phyloP scores from a whole-genome alignment of 2,888 invertebrate genomes.

The Gandaritis pyraliata region DNA sequence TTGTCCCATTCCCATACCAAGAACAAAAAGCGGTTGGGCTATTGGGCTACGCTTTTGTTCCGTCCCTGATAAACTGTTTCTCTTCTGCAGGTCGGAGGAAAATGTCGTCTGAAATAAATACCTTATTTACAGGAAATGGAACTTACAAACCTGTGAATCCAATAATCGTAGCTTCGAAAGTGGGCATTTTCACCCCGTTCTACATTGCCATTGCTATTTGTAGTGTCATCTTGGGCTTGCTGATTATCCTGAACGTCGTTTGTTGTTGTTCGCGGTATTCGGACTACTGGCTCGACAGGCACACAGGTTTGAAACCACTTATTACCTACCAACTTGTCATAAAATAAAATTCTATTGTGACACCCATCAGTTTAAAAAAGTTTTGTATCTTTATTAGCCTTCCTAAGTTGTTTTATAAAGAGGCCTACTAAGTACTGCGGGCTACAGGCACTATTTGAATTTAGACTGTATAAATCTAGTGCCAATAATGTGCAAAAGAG shows the following conservation, averaged over 20 bases:
- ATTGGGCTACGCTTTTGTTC: constrained; percentile 19
- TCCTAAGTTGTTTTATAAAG: too few species aligned
- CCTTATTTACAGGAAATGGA: constrained; percentile 76
- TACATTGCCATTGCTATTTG: constrained; percentile 92
- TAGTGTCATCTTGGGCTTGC: constrained; percentile 87
- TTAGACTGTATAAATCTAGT: too few species aligned
- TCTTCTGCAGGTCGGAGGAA: constrained; percentile 71
- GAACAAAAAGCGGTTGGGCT: constrained; percentile 11
- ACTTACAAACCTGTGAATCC: constrained; percentile 71
- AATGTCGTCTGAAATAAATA: constrained; percentile 75
- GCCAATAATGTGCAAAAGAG: too few species aligned
- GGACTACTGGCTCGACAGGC: constrained; percentile 92
- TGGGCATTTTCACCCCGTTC: constrained; percentile 92
- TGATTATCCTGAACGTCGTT: constrained; percentile 90
- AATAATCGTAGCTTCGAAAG: constrained; percentile 52
- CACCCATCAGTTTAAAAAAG: too few species aligned
- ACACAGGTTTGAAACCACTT: constrained; percentile 85
- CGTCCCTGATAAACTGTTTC: constrained; percentile 56
- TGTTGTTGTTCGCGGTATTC: constrained; percentile 92
- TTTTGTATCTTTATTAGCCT: too few species aligned
- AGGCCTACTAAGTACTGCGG: too few species aligned
- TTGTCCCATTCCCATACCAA: too few species aligned
- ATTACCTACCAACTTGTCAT: too few species aligned
- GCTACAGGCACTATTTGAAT: too few species aligned
- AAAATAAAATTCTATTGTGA: too few species aligned